Percentiles rank a stretch among this genome's conserved stretches.
phyloP scores from a whole-genome alignment of 2,888 invertebrate genomes.

The Tyria jacobaeae region DNA sequence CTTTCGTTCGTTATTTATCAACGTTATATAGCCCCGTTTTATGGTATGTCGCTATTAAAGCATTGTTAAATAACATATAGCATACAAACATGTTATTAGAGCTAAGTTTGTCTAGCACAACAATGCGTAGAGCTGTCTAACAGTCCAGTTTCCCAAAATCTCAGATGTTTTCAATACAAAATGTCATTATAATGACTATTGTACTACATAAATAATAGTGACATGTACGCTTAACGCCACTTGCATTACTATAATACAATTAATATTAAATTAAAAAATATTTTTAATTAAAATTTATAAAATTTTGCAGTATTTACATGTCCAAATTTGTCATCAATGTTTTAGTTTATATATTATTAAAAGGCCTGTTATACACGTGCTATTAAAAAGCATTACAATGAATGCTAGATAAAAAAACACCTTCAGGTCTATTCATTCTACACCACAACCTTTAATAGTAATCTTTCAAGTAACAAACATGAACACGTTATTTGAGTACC shows the following conservation, averaged over 20 bases:
- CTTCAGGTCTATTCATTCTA: neutral
- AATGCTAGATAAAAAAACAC: neutral
- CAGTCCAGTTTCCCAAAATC: neutral
- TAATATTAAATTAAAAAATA: constrained; percentile 3
- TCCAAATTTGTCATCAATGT: constrained; percentile 11
- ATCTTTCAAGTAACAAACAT: neutral
- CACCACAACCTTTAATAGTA: neutral
- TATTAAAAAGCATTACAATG: neutral
- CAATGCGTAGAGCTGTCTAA: neutral
- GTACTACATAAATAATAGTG: constrained; percentile 33
- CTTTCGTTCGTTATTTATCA: neutral
- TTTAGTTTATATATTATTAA: neutral
- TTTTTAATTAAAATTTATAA: constrained; percentile 17
- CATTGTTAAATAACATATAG: constrained; percentile 9
- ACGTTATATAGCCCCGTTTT: neutral
- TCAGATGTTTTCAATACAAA: neutral
- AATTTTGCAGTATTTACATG: constrained; percentile 19
- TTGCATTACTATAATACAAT: constrained; percentile 8
- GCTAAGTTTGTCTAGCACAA: neutral
- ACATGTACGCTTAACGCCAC: constrained; percentile 28
- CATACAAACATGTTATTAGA: constrained; percentile 23
- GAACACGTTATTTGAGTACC: neutral
- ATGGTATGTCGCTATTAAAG: neutral
- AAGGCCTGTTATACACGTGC: neutral
- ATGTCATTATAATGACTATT: constrained; percentile 20